Evolutionary conservation across 2,888 invertebrate species (phyloP).

Genomic region (Bedellia somnulentella): DNA sequence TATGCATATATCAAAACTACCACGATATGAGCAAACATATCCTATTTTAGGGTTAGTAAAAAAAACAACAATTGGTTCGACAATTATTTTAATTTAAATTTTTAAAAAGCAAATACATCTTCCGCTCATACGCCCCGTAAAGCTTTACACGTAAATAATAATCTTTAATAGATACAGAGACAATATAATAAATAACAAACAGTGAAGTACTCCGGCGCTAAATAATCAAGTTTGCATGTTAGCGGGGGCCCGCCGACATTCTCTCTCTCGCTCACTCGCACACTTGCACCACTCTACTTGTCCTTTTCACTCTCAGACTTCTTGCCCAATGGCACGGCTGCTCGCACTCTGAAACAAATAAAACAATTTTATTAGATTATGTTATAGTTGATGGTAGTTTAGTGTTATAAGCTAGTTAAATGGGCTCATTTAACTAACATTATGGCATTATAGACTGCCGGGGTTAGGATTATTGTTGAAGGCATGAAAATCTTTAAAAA

Average conservation of each 20-base stretch:
- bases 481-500: too few species aligned
- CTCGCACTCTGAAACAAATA: constrained; percentile 73
- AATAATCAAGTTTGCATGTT: constrained; percentile 14
- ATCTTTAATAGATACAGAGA: constrained; percentile 43
- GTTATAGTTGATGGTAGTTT: too few species aligned
- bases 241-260: constrained; percentile 66
- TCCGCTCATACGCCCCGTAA: constrained; percentile 57
- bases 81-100: constrained; percentile 49
- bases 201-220: constrained; percentile 37
- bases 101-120: constrained; percentile 61
- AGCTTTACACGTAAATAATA: constrained; percentile 50
- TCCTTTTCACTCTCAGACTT: constrained; percentile 84
- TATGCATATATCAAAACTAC: too few species aligned
- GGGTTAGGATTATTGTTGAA: too few species aligned
- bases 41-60: neutral
- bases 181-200: constrained; percentile 57
- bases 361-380: neutral
- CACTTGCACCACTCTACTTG: constrained; percentile 62
- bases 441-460: too few species aligned
- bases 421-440: too few species aligned
- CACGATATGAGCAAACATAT: neutral
- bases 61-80: too few species aligned
- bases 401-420: too few species aligned
- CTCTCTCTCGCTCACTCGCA: constrained; percentile 38
- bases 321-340: constrained; percentile 86